Conservation (phyloP, 2,888 invertebrate species). For the Drosophila stalkeri region DNA sequence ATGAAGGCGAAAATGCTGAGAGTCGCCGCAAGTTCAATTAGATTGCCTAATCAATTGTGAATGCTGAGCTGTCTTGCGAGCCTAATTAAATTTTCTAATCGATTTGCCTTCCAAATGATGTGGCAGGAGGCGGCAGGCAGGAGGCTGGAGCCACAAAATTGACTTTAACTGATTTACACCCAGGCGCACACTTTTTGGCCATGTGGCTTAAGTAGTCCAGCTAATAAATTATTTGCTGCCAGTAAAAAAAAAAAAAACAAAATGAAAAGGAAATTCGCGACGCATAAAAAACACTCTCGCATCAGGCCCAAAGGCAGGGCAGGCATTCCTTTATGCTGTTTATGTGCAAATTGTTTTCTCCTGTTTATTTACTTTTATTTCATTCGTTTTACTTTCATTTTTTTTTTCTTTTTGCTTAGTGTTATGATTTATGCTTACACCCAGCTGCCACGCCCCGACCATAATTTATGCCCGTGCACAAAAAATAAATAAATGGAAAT, state of each 20-base stretch:
- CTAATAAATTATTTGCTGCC: constrained; percentile 71
- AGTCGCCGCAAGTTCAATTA: constrained; percentile 41
- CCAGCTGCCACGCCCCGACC: constrained; percentile 54
- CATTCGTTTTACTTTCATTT: background rate
- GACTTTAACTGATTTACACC: constrained; percentile 54
- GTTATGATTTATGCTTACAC: constrained; percentile 66
- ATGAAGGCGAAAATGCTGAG: constrained; percentile 5
- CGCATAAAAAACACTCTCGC: constrained; percentile 50
- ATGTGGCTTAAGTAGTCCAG: constrained; percentile 35
- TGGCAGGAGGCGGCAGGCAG: constrained; percentile 24
- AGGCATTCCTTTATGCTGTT: constrained; percentile 61
- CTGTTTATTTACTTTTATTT: constrained; percentile 4
- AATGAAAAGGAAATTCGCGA: constrained; percentile 32
- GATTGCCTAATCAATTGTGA: constrained; percentile 65
- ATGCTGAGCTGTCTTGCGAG: constrained; percentile 20
- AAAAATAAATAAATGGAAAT: constrained; percentile 26
- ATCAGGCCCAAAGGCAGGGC: constrained; percentile 45
- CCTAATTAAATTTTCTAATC: constrained; percentile 74
- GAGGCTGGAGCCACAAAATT: constrained; percentile 32
- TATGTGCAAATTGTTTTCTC: constrained; percentile 66
- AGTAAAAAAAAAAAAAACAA: constrained; percentile 52
- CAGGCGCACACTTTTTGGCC: constrained; percentile 27
- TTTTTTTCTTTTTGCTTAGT: constrained; percentile 20
- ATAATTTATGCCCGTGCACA: constrained; percentile 64
- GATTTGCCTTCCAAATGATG: constrained; percentile 43